Conservation (phyloP, 2,888 invertebrate species). For the Dryobotodes eremita region DNA sequence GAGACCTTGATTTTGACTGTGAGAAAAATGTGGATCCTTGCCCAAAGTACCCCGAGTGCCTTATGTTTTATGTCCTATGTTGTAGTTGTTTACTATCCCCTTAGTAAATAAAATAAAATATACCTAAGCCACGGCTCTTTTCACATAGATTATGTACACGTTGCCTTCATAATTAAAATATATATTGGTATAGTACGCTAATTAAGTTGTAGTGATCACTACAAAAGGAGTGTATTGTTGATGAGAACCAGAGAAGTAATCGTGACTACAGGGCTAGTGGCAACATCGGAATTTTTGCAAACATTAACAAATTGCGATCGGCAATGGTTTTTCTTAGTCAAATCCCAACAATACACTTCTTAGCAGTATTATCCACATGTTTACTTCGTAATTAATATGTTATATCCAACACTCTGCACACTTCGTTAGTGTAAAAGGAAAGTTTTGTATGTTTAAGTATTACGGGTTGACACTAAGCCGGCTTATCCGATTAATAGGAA, state of each 20-base stretch:
- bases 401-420: not conserved
- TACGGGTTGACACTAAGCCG: slow-evolving; percentile 41
- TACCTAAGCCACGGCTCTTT: not conserved
- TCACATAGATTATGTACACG: not conserved
- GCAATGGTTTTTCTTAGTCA: not conserved
- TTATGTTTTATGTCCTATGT: not conserved
- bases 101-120: not conserved
- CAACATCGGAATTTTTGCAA: too few species aligned
- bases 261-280: not conserved
- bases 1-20: not conserved
- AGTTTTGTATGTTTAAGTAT: slow-evolving; percentile 48
- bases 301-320: too few species aligned
- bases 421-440: slow-evolving; percentile 43
- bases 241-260: not conserved
- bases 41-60: not conserved
- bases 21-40: not conserved
- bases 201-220: too few species aligned
- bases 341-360: not conserved
- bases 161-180: not conserved
- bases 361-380: not conserved
- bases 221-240: not conserved
- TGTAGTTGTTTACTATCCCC: not conserved
- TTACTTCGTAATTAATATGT: slow-evolving; percentile 20
- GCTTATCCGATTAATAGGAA: slow-evolving; percentile 54
- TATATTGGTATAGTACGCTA: not conserved